Percentiles rank a stretch among this genome's conserved stretches.
Evolutionary conservation across 2,797 vertebrate genomes (phyloP).

Genomic region (Myotis daubentonii): DNA sequence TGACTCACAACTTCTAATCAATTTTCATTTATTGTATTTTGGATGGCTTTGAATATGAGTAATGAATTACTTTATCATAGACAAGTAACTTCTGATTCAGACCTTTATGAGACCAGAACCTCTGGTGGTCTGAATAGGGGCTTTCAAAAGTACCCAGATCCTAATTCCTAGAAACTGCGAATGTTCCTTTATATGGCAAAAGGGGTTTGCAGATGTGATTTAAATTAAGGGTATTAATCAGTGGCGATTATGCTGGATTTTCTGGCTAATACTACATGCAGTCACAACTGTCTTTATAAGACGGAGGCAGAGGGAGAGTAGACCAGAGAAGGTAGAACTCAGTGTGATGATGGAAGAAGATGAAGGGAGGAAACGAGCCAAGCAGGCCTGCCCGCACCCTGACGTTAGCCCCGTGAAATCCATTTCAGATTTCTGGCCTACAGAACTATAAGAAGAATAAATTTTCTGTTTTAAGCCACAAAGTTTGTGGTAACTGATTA

Average conservation of each 20-base stretch:
- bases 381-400: neutral
- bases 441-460: neutral
- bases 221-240: neutral
- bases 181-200: neutral
- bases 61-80: neutral
- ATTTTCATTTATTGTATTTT: neutral
- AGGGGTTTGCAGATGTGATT: neutral
- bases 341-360: neutral
- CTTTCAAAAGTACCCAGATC: neutral
- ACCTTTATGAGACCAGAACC: neutral
- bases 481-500: neutral
- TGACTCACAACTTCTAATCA: conserved; percentile 18
- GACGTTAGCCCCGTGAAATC: neutral
- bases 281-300: neutral
- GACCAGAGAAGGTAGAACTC: neutral
- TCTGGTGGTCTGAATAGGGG: neutral
- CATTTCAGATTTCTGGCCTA: neutral
- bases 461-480: neutral
- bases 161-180: neutral
- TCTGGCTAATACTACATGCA: neutral
- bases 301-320: neutral
- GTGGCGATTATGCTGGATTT: neutral
- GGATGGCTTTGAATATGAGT: neutral
- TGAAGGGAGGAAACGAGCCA: neutral
- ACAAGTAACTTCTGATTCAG: neutral